Conservation (phyloP, 2,113 vertebrate genomes). For the Campylomormyrus tamandua region DNA sequence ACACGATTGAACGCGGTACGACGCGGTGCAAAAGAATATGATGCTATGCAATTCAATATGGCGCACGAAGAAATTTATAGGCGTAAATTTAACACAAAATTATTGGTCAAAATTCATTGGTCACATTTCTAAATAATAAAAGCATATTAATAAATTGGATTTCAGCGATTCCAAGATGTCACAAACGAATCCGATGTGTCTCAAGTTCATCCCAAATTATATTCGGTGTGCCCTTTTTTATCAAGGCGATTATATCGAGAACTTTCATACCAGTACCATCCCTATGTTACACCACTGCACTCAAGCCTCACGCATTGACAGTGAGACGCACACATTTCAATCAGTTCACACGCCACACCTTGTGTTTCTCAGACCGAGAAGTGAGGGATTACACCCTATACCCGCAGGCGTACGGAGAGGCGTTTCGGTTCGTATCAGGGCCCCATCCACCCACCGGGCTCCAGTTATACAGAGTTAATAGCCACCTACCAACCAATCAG, state of each 20-base stretch:
- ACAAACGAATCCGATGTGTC: neutral
- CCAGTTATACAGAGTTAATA: no score
- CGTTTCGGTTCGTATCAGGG: no score
- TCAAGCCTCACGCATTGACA: no score
- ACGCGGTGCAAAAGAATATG: neutral
- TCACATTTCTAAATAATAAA: neutral
- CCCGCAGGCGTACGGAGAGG: no score
- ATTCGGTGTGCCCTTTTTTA: neutral
- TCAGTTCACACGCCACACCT: no score
- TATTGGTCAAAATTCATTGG: neutral
- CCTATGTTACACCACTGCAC: no score
- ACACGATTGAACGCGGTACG: neutral
- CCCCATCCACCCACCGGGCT: no score
- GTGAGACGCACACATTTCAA: no score
- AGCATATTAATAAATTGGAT: neutral
- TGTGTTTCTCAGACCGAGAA: no score
- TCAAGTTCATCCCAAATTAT: neutral
- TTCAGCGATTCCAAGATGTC: neutral
- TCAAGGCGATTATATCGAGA: neutral
- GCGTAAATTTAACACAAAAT: neutral
- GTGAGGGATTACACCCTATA: no score
- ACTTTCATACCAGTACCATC: neutral
- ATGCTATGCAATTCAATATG: neutral
- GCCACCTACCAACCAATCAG: no score
- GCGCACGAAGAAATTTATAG: neutral